Conservation (phyloP, 2,113 vertebrate species). For the Galemys pyrenaicus region DNA sequence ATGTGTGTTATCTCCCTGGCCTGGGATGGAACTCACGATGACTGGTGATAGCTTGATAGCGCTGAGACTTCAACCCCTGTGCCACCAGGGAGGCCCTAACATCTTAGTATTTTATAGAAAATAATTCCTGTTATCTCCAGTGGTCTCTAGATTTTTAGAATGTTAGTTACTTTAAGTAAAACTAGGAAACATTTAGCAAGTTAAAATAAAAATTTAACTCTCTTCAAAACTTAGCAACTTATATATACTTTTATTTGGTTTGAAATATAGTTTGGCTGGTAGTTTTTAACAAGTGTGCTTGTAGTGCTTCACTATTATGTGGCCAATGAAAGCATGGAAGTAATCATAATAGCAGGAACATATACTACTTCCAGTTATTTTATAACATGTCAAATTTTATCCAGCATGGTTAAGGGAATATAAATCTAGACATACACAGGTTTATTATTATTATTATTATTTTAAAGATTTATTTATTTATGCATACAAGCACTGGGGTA, state of each 20-base stretch:
- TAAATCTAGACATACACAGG: not conserved
- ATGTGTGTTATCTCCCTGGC: too few species aligned
- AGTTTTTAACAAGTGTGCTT: not conserved
- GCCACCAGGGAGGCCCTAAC: too few species aligned
- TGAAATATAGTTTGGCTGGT: not conserved
- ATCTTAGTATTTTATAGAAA: not conserved
- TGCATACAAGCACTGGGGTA: too few species aligned
- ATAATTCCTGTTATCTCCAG: not conserved
- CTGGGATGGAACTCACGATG: too few species aligned
- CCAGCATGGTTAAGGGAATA: not conserved
- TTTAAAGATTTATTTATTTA: too few species aligned
- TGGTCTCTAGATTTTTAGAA: not conserved
- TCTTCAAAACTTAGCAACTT: not conserved
- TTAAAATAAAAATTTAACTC: constrained; percentile 35
- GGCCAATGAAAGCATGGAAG: not conserved
- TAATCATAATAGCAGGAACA: not conserved
- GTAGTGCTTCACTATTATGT: not conserved
- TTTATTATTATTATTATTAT: too few species aligned
- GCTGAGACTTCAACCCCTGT: too few species aligned
- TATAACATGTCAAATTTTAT: not conserved
- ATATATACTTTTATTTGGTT: not conserved
- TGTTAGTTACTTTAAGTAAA: not conserved
- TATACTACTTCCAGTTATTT: not conserved
- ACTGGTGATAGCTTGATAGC: too few species aligned
- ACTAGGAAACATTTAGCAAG: not conserved